Evolutionary conservation across 2,113 vertebrate species (phyloP).

Genomic region (Ciconia stormi): DNA sequence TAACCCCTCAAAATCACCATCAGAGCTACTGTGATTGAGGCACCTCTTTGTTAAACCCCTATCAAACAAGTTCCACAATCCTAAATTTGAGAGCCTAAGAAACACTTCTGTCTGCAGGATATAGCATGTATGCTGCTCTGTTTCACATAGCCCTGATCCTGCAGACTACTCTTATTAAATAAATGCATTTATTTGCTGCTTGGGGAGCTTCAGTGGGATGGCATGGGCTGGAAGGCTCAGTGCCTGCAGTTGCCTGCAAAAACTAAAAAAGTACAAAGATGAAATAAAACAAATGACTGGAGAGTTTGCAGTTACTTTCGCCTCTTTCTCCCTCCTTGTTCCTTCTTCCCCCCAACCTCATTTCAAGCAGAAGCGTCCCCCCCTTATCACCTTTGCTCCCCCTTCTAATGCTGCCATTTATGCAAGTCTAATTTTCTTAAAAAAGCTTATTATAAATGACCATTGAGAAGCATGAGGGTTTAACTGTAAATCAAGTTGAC

Average conservation of each 20-base stretch:
- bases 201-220: not conserved
- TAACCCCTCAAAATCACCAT: not conserved
- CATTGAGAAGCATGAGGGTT: not conserved
- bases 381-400: not conserved
- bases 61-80: not conserved
- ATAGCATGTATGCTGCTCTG: fast-evolving
- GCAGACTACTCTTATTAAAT: not conserved
- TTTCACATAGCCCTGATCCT: not conserved
- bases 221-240: not conserved
- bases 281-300: not conserved
- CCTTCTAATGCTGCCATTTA: not conserved
- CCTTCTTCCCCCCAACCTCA: not conserved
- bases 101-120: not conserved
- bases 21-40: not conserved
- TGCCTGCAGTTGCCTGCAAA: not conserved
- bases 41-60: not conserved
- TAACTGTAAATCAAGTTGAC: constrained; percentile 35
- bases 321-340: not conserved
- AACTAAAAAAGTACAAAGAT: not conserved
- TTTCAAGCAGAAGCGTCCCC: not conserved
- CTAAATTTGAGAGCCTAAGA: not conserved
- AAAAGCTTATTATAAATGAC: not conserved
- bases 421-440: not conserved
- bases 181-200: not conserved
- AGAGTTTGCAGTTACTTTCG: not conserved